Base-by-base conservation (phyloP, 2,113 vertebrate genomes). In the Hippocampus barbouri region DNA sequence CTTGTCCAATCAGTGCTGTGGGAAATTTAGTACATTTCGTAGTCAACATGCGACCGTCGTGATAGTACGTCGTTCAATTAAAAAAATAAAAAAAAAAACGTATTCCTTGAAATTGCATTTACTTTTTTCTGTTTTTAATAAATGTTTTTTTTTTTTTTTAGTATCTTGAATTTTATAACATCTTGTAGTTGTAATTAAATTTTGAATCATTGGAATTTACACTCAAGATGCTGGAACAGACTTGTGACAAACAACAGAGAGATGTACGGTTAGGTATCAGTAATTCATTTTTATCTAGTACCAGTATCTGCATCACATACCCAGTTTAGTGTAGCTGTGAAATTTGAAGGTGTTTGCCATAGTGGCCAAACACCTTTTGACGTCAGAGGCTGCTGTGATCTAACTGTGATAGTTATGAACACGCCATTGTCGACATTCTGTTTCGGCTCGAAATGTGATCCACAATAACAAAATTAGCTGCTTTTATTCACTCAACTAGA, bases 391-490 rank as follows among this genome's bases (percentile, higher is more conserved):
- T 66, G 61, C 64, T 80, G 47, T 40, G 14, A 77, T 83, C 30
- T 43, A 34, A 18, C 40, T 71, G 40, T 68, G 57, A 73, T 60
- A n/a, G 25, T 69, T 34, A 53, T 59, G 41, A 14, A 64, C 40
- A 45, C 61, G 4, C 47, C 47, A 6, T 61, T 74, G 64, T 71
- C 68, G n/a, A 40, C 74, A 30, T 64, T 83, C 54, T 70, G 68
- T 73, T 84, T 86, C 77, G 51, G 63, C 82, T 87, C 73, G 45
- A 76, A 80, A 84, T 84, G 78, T 30, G 30, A 21, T 57, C 70
- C 56, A 49, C 16, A 4, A 34, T 83, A 76, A 87, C 79, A 63
- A 79, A 86, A 87, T 81, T 34, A 85, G 65, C 66, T 45, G 61
- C 71, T 71, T 74, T 70, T 79, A 79, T 83, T 84, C 80, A 62